Base-by-base conservation (phyloP, 2,888 invertebrate genomes). In the Leucophenga maculata region DNA sequence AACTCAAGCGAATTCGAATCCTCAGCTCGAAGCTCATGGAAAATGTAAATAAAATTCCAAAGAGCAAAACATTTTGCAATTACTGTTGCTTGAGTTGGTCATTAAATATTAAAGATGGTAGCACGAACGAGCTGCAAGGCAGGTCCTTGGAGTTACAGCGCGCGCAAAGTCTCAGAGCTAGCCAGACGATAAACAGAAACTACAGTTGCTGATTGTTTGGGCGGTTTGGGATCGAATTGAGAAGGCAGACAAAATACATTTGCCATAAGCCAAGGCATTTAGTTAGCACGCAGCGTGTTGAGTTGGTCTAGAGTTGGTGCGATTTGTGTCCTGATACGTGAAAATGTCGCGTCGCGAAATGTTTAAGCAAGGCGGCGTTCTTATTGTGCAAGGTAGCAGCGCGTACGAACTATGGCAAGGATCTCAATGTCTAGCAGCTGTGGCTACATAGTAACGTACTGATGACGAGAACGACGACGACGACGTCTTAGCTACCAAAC, bases 101-200 rank as follows among this genome's bases (percentile, higher is more conserved):
- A 85, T 84, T 84, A 84, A 85, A 84, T 85, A 84, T 85, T 83
- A 79, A 84, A 76, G 76, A 71, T 69, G 70, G 70, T 57, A 69
- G 31, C 54, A n/a, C 1, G 31, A 22, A 31, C 48, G 14, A 16
- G 60, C 32, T 44, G 48, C 26, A 44, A 8, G 26, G 52, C 1
- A 52, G 68, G 8, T 54, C 14, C 22, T 32, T 32, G 59, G 57
- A 22, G 11, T 18, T 54, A n/a, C n/a, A 46, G 46, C 3, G 6
- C 14, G 6, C 2, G 46, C 46, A 13, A 46, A 46, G 46, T n/a
- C 46, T 26, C 26, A 26, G 46, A 46, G 46, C 46, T 18, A 50
- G 50, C 50, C 50, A 50, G 50, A 50, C 59, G 26, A 55, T 55
- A 55, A 55, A 26, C 26, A 22, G 26, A 16, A 55, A 55, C 14